Evolutionary conservation across 2,888 invertebrate genomes (phyloP).

Genomic region (Cantharis rustica): DNA sequence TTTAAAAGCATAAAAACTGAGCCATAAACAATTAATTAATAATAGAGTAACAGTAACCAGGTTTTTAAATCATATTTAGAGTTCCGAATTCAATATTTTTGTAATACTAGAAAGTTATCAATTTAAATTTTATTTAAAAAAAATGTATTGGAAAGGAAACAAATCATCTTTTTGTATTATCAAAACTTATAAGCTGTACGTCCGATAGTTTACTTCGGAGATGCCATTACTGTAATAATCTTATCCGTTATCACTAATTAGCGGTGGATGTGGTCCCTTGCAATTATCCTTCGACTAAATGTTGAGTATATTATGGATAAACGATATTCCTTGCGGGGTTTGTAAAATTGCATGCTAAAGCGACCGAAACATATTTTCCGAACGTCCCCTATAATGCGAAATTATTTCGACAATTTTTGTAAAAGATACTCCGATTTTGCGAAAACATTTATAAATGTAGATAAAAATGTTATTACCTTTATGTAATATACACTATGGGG

Average conservation of each 20-base stretch:
- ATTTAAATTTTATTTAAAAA: background rate
- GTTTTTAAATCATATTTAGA: background rate
- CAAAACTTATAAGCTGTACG: background rate
- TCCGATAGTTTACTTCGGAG: background rate
- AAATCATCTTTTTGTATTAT: background rate
- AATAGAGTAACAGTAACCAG: background rate
- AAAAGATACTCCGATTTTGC: background rate
- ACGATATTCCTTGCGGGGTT: background rate
- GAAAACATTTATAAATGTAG: background rate
- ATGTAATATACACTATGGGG: background rate
- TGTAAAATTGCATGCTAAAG: background rate
- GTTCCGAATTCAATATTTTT: background rate
- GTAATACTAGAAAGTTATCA: background rate
- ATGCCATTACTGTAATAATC: background rate
- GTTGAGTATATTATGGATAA: background rate
- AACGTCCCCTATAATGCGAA: background rate
- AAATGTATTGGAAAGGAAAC: background rate
- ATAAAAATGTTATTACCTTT: background rate
- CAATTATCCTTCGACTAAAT: background rate
- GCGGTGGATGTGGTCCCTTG: background rate
- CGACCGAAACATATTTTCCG: background rate
- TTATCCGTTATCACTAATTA: background rate
- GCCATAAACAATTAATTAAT: no score
- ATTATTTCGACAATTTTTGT: background rate
- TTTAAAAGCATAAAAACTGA: no score